phyloP scores from a whole-genome alignment of 1,140 invertebrate genomes.

The Drosophila santomea region DNA sequence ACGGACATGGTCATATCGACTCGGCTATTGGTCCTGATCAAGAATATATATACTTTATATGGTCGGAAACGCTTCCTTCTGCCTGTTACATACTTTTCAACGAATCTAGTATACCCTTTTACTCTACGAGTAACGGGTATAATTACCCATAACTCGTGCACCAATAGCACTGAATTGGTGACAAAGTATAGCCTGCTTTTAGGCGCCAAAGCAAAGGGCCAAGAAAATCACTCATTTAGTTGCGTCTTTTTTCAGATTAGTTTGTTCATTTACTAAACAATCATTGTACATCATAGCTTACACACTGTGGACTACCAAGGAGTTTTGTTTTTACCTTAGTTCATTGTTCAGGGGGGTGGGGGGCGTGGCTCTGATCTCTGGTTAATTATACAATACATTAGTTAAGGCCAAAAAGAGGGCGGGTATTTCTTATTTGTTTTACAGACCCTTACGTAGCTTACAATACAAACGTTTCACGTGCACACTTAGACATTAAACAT shows the following conservation, averaged over 20 bases:
- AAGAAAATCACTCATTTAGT: neutral
- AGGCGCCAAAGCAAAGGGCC: neutral
- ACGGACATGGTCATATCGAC: too few relatives aligned
- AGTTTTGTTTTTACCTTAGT: neutral
- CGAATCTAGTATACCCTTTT: too few relatives aligned
- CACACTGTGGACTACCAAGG: constrained; percentile 46
- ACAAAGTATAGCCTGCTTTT: constrained; percentile 1
- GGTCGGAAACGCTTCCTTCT: too few relatives aligned
- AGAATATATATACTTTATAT: too few relatives aligned
- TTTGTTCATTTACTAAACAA: constrained; percentile 35
- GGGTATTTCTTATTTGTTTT: constrained; percentile 18
- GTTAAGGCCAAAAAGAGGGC: constrained; percentile 44
- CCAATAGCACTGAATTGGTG: too few relatives aligned
- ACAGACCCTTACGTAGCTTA: constrained; percentile 49
- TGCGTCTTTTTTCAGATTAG: constrained; percentile 1
- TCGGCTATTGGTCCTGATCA: too few relatives aligned
- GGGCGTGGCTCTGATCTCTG: constrained; percentile 24
- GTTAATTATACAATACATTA: constrained; percentile 36
- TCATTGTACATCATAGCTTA: constrained; percentile 45
- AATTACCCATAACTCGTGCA: too few relatives aligned
- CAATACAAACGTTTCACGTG: constrained; percentile 27
- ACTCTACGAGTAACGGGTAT: too few relatives aligned
- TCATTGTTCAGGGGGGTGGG: neutral
- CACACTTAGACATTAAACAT: constrained; percentile 25
- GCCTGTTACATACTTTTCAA: too few relatives aligned